A percentile compares a stretch with the other conserved stretches of the same genome.
phyloP scores from a whole-genome alignment of 2,797 vertebrate genomes.

The Smutsia gigantea region DNA sequence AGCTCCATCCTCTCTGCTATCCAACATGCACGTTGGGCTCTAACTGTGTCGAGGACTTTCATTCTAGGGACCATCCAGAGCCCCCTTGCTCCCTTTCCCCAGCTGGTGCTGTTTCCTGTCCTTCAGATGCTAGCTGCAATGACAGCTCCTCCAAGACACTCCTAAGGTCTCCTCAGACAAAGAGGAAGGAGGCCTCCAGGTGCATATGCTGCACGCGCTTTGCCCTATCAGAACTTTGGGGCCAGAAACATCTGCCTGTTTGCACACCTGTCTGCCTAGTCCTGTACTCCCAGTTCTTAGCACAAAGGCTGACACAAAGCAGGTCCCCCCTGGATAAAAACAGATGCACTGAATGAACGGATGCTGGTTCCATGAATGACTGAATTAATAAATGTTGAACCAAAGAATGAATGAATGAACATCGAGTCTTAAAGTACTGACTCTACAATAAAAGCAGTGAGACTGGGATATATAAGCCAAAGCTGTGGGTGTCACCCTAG shows the following conservation, averaged over 20 bases:
- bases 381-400: background rate
- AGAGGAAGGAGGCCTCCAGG: accelerated
- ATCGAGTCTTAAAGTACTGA: accelerated
- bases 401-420: background rate
- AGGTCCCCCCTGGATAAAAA: background rate
- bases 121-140: background rate
- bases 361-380: background rate
- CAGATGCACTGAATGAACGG: background rate
- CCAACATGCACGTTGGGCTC: accelerated
- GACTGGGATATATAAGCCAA: background rate
- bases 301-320: background rate
- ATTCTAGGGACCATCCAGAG: background rate
- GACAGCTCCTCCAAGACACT: no score
- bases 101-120: background rate
- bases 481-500: background rate
- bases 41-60: background rate
- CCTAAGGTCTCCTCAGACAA: background rate
- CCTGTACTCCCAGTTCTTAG: background rate
- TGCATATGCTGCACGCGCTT: accelerated
- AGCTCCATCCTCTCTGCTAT: no score
- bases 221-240: background rate
- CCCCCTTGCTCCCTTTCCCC: background rate
- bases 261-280: no score
- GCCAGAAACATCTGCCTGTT: background rate
- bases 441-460: background rate